These are phyloP conservation scores for Oriolus oriolus DNA, from an alignment of 2,113 vertebrate species.

Conservation along the genomic window DNA sequence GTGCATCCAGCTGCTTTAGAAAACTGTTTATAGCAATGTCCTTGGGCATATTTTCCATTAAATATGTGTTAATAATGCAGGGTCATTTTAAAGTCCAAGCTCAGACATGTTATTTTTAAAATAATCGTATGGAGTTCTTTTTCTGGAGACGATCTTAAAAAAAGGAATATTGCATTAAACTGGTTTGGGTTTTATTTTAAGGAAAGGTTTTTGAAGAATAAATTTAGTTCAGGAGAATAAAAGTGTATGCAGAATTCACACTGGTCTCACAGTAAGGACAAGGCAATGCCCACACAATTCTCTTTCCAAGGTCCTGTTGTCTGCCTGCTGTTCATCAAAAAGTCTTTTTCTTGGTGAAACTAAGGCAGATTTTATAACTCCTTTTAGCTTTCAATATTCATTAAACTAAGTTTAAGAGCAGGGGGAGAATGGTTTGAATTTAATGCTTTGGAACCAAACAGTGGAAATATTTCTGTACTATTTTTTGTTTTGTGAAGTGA, in stretches of 20 bases:
- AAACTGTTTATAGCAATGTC: neutral
- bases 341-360: neutral
- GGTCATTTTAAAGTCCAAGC: neutral
- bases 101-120: neutral
- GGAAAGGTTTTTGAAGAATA: neutral
- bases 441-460: neutral
- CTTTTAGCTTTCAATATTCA: neutral
- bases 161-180: neutral
- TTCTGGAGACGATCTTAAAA: accelerated
- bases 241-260: neutral
- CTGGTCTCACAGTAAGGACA: neutral
- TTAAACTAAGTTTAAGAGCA: neutral
- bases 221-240: neutral
- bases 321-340: neutral
- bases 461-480: neutral
- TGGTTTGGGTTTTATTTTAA: neutral
- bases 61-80: neutral
- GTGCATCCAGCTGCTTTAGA: neutral
- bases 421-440: neutral
- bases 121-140: neutral
- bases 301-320: neutral
- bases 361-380: neutral
- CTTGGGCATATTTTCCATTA: neutral
- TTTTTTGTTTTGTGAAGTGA: neutral
- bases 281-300: neutral